Percentiles rank a stretch among this genome's conserved stretches.
These are phyloP conservation scores for Steatocranus sp. DNA, from an alignment of 2,797 vertebrate species.

Conservation along the genomic window DNA sequence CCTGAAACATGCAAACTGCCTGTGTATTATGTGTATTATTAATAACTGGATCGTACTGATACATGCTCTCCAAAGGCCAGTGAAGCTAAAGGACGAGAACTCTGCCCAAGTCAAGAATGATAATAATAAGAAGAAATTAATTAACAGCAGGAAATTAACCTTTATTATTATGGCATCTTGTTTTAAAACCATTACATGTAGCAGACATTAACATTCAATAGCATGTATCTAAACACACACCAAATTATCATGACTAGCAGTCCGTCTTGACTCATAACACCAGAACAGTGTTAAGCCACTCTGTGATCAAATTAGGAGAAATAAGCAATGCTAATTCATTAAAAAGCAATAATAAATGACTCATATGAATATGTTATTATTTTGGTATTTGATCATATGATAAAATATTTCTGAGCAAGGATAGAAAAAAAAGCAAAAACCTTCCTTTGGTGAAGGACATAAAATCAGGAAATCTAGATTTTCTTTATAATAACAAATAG, in stretches of 20 bases:
- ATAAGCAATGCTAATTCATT: neutral
- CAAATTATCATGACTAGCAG: neutral
- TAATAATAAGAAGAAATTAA: neutral
- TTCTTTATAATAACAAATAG: neutral
- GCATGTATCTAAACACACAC: neutral
- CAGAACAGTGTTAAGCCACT: neutral
- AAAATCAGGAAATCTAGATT: neutral
- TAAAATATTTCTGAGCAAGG: neutral
- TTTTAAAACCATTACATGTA: neutral
- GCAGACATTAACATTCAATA: neutral
- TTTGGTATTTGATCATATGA: neutral
- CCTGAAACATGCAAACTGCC: neutral
- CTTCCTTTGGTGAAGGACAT: neutral
- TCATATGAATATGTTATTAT: neutral
- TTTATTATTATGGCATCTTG: neutral
- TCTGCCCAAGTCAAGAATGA: neutral
- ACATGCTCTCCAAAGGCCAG: neutral
- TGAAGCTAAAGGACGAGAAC: conserved; percentile 8
- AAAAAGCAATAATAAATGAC: neutral
- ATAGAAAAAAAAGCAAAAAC: neutral
- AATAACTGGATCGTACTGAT: neutral
- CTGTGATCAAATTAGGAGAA: neutral
- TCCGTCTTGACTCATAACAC: neutral
- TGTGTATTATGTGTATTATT: neutral
- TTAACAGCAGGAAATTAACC: neutral